A percentile compares a stretch with the other conserved stretches of the same genome.
Conservation (phyloP, 1,140 invertebrate species). For the Zaprionus taronus region DNA sequence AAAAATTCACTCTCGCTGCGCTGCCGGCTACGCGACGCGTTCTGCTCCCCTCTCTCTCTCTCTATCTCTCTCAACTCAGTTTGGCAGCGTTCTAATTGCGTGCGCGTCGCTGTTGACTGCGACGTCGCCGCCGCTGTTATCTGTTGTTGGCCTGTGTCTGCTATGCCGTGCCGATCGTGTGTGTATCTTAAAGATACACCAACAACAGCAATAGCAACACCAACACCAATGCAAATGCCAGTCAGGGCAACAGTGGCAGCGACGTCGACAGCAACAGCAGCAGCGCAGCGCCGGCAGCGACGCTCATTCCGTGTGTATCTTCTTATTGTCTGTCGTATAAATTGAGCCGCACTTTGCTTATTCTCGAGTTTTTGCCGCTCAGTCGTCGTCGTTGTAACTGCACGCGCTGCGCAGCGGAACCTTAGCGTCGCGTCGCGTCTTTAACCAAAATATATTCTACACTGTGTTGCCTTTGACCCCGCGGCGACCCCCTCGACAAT, state of each 20-base stretch:
- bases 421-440: slow-evolving; percentile 31
- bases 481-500: background rate
- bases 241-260: slow-evolving; percentile 17
- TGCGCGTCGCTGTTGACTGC: slow-evolving; percentile 48
- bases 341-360: slow-evolving; percentile 81
- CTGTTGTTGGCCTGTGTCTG: slow-evolving; percentile 41
- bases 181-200: slow-evolving; percentile 69
- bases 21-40: slow-evolving; percentile 15
- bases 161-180: slow-evolving; percentile 52
- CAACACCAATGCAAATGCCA: slow-evolving; percentile 11
- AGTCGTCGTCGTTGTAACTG: slow-evolving; percentile 74
- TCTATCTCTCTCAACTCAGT: background rate
- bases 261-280: background rate
- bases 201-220: slow-evolving; percentile 42
- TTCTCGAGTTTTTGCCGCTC: slow-evolving; percentile 81
- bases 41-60: slow-evolving; percentile 27
- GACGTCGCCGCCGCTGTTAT: slow-evolving; percentile 57
- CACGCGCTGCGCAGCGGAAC: slow-evolving; percentile 55
- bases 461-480: slow-evolving; percentile 20
- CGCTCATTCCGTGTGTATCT: slow-evolving; percentile 61
- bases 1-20: slow-evolving; percentile 66
- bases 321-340: slow-evolving; percentile 76
- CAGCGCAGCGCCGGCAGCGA: slow-evolving; percentile 27
- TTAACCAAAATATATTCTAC: background rate
- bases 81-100: slow-evolving; percentile 61